Evolutionary conservation across 2,113 vertebrate species (phyloP).

Genomic region (Anolis carolinensis): DNA sequence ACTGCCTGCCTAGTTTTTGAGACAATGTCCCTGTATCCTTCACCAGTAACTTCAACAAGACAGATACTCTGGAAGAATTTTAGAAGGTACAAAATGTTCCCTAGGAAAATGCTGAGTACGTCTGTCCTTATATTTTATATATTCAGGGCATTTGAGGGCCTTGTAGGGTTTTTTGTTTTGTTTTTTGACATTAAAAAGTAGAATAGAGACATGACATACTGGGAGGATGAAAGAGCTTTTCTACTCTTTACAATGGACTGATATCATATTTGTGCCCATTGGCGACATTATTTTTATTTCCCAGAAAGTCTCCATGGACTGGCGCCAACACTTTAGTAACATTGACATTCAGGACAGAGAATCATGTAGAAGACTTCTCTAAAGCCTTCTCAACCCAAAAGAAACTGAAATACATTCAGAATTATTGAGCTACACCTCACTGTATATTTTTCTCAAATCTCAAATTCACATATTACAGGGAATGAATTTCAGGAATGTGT

Average conservation of each 20-base stretch:
- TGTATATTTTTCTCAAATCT: background rate
- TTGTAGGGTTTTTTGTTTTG: background rate
- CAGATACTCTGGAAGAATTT: rapidly evolving
- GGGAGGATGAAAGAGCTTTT: too few relatives aligned
- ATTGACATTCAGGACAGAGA: background rate
- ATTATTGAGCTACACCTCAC: background rate
- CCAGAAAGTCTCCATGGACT: too few relatives aligned
- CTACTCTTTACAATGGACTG: too few relatives aligned
- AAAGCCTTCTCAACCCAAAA: too few relatives aligned
- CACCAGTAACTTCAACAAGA: background rate
- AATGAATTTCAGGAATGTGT: background rate
- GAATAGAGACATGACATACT: too few relatives aligned
- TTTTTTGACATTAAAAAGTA: too few relatives aligned
- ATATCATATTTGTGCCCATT: too few relatives aligned
- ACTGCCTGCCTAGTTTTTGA: slow-evolving; percentile 15
- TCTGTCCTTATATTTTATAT: background rate
- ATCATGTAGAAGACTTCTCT: background rate
- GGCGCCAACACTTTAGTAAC: too few relatives aligned
- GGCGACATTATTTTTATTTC: too few relatives aligned
- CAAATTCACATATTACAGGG: background rate
- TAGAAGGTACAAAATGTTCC: background rate
- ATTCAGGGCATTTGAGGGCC: background rate
- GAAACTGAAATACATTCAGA: background rate
- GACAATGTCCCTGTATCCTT: slow-evolving; percentile 7
- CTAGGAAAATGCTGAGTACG: background rate